phyloP scores from a whole-genome alignment of 2,797 vertebrate genomes.

The Buphagus erythrorhynchus region DNA sequence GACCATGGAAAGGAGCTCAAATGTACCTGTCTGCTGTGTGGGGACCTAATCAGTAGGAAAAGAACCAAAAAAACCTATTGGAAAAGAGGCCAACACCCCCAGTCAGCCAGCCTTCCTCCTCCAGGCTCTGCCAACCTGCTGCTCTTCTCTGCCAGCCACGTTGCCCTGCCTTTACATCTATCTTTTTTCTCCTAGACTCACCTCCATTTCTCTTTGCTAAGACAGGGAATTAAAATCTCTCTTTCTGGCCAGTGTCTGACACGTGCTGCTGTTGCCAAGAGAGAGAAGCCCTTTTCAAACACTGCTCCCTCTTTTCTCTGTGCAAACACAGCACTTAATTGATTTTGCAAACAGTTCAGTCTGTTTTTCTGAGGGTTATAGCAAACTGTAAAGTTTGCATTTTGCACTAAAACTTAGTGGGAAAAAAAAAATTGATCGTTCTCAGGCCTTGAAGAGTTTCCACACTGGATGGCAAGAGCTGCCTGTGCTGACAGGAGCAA shows the following conservation, averaged over 20 bases:
- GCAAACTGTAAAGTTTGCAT: not conserved
- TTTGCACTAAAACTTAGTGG: not conserved
- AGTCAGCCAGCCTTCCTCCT: not conserved
- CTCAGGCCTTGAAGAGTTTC: not conserved
- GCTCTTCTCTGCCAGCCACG: not conserved
- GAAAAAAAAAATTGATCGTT: not conserved
- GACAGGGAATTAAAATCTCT: not conserved
- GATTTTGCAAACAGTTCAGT: not conserved
- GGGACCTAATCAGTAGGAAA: not conserved
- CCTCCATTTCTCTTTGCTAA: not conserved
- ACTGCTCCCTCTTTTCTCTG: not conserved
- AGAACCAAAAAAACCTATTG: too few species aligned
- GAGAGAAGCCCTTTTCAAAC: not conserved
- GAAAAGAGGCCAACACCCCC: not conserved
- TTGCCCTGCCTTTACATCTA: not conserved
- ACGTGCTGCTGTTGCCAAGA: not conserved
- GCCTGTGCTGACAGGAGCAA: not conserved
- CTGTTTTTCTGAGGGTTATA: not conserved
- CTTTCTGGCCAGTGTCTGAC: not conserved
- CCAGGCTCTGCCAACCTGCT: not conserved
- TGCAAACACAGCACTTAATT: not conserved
- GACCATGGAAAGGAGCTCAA: not conserved
- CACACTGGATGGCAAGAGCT: not conserved
- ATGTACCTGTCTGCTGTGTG: not conserved
- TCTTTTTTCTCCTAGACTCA: not conserved